Percentiles rank a stretch among this genome's conserved stretches.
Evolutionary conservation across 2,797 vertebrate genomes (phyloP).

Genomic region (Aselliscus stoliczkanus): DNA sequence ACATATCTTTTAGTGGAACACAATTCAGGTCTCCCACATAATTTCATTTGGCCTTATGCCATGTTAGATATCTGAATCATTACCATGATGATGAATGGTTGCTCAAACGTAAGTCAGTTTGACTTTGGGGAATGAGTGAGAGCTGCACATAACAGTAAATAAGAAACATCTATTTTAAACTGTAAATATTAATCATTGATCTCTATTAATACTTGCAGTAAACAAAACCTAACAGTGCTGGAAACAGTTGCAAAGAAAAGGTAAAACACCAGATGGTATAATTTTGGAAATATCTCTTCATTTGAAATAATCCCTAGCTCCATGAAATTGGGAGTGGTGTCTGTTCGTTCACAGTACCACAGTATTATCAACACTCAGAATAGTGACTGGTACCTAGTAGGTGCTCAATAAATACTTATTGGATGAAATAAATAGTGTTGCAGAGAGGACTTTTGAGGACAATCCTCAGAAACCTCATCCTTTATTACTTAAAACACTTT

Average conservation of each 20-base stretch:
- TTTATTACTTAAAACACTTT: neutral
- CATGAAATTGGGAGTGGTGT: fast-evolving
- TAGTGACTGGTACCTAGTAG: too few relatives aligned
- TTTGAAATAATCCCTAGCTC: neutral
- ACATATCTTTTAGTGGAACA: neutral
- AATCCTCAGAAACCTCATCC: neutral
- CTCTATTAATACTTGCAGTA: neutral
- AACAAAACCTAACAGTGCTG: neutral
- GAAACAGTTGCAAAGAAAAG: neutral
- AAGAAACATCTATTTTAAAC: neutral
- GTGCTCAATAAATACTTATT: neutral
- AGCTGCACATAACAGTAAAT: neutral
- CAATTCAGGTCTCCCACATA: neutral
- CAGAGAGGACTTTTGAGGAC: neutral
- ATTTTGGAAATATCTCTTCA: neutral
- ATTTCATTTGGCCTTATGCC: neutral
- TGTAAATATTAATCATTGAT: neutral
- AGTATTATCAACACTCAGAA: neutral
- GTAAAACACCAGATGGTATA: fast-evolving
- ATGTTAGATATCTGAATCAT: neutral
- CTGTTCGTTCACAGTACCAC: neutral
- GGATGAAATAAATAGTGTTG: neutral
- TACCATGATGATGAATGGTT: neutral
- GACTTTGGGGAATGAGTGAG: neutral
- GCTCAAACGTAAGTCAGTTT: neutral